These are phyloP conservation scores for Cheilosia vulpina DNA, from an alignment of 2,888 invertebrate species.

Conservation along the genomic window DNA sequence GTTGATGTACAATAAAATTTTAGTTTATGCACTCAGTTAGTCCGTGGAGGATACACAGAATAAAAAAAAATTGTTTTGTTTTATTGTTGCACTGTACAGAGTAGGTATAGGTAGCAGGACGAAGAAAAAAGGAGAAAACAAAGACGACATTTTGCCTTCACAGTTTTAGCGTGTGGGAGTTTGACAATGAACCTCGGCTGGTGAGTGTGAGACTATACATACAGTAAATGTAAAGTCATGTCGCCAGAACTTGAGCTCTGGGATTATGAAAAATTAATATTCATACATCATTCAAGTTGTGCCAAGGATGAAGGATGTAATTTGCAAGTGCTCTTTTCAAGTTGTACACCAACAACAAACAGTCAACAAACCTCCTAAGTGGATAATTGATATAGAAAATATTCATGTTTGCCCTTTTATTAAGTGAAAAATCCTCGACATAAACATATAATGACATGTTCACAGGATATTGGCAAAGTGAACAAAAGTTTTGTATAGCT, in stretches of 20 bases:
- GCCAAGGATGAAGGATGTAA: conserved; percentile 67
- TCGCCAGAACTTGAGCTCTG: conserved; percentile 52
- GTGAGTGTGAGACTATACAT: conserved; percentile 24
- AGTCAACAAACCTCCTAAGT: conserved; percentile 57
- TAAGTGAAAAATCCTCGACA: conserved; percentile 5
- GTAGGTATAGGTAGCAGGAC: conserved; percentile 11
- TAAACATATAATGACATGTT: conserved; percentile 3
- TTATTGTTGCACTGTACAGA: conserved; percentile 13
- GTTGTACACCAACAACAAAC: conserved; percentile 11
- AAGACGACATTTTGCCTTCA: not conserved
- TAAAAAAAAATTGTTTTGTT: conserved; percentile 65
- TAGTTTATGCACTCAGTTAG: conserved; percentile 74
- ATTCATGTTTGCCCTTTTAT: conserved; percentile 26
- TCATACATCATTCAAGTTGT: conserved; percentile 61
- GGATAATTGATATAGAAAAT: conserved; percentile 68
- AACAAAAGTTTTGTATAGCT: not conserved
- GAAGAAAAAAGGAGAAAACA: conserved; percentile 52
- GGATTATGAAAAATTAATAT: conserved; percentile 75
- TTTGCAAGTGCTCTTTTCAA: conserved; percentile 50
- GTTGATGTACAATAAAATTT: conserved; percentile 63
- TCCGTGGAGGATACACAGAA: conserved; percentile 59
- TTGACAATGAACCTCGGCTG: conserved; percentile 59
- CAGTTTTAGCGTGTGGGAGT: conserved; percentile 4
- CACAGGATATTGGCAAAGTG: not conserved
- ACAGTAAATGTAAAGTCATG: conserved; percentile 54